Evolutionary conservation across 2,888 invertebrate species (phyloP).

Genomic region (Nematopogon swammerdamellus): DNA sequence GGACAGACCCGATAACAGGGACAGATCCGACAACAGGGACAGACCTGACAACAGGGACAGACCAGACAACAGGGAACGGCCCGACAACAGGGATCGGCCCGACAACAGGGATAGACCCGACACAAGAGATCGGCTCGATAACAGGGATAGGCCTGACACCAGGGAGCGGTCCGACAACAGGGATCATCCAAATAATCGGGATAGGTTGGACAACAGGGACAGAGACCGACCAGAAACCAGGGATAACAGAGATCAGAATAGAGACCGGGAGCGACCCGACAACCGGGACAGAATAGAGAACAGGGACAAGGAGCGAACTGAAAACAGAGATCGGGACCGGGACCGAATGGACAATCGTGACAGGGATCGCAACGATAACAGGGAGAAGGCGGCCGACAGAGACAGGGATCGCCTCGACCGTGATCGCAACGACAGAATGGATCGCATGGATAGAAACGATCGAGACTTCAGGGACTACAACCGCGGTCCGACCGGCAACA

Average conservation of each 20-base stretch:
- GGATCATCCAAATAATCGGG: conserved; percentile 8
- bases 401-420: conserved; percentile 35
- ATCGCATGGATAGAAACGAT: conserved; percentile 16
- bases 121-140: conserved; percentile 15
- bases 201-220: conserved; percentile 17
- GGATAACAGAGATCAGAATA: background rate
- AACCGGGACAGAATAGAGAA: conserved; percentile 21
- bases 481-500: conserved; percentile 51
- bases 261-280: conserved; percentile 21
- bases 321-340: conserved; percentile 21
- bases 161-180: conserved; percentile 20
- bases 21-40: conserved; percentile 11
- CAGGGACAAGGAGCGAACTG: conserved; percentile 20
- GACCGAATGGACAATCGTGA: conserved; percentile 20
- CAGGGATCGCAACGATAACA: conserved; percentile 3
- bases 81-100: conserved; percentile 28
- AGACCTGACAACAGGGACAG: conserved; percentile 17
- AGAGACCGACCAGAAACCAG: background rate
- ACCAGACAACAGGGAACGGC: conserved; percentile 19
- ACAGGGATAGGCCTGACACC: conserved; percentile 17
- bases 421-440: conserved; percentile 19
- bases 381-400: conserved; percentile 34
- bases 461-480: conserved; percentile 23
- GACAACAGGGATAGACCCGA: conserved; percentile 18
- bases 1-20: conserved; percentile 19